Evolutionary conservation across 2,888 invertebrate genomes (phyloP), one percentile per base, ranked within the genome.

Genomic region (Amblyjoppa fuscipennis): DNA sequence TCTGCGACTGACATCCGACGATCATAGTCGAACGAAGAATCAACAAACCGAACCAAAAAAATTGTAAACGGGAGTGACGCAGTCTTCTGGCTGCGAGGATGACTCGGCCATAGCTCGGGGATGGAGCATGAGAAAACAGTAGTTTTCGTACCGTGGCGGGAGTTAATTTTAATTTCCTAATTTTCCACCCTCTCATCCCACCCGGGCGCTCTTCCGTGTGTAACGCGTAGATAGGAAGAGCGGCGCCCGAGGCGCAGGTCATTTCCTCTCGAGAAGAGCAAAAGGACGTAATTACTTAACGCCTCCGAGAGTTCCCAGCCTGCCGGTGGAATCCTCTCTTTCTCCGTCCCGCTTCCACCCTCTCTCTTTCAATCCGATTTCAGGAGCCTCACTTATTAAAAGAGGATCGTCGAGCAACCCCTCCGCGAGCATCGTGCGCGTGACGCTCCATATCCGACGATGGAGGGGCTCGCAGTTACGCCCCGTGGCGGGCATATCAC

Each of bases 211-310:
- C 76, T 68, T 77, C 68, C 38, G 66, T 56, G 59, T 28, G 11
- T 61, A 49, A 74, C 79, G 80, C 41, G 20, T 11, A 20, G 69
- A 20, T 56, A 20, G 68, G 76, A 69, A 82, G 25, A 66, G 79
- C 80, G 79, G 84, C 74, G 82, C 87, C 75, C 80, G 86, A 87
- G 87, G 85, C 87, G 86, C 89, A 90, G 92, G 92, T 93, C 92
- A 93, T 93, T 93, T 93, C 91, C 93, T 92, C 90, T 90, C 91
- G 92, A 91, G 92, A 92, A 92, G 93, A 94, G 93, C 41, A 94
- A 94, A 93, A 93, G 85, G 93, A 93, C 93, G 93, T 94, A 94
- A 94, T 94, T 94, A 94, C 94, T 94, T 94, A 94, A 94, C 94
- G 93, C 94, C 93, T 94, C 91, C 90, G 91, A 92, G 91, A 85